Conservation (phyloP, 2,113 vertebrate genomes). For the Ophthalmolycus amberensis region DNA sequence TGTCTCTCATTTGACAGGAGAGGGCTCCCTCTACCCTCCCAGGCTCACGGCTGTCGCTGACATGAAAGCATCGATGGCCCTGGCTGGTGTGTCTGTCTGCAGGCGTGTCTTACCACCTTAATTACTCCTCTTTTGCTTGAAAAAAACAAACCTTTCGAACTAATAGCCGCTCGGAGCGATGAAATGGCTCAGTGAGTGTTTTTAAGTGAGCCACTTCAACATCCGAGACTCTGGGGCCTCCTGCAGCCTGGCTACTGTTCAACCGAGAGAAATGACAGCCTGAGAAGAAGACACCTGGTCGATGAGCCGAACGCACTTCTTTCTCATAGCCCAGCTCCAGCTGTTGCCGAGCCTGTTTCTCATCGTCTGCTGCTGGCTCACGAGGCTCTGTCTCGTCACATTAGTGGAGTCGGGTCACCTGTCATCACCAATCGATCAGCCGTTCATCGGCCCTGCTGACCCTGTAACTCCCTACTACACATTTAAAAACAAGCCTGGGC, state of each 20-base stretch:
- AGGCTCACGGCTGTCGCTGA: slow-evolving; percentile 21
- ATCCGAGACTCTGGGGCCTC: slow-evolving; percentile 15
- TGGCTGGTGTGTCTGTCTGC: slow-evolving; percentile 43
- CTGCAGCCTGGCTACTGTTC: slow-evolving; percentile 29
- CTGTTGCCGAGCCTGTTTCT: slow-evolving; percentile 50
- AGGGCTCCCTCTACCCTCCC: slow-evolving; percentile 48
- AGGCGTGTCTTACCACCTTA: slow-evolving; percentile 37
- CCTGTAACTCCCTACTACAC: slow-evolving; percentile 23
- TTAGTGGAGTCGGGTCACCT: slow-evolving; percentile 56
- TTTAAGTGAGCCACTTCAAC: slow-evolving; percentile 37
- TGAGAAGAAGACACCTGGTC: slow-evolving; percentile 35
- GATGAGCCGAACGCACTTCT: slow-evolving; percentile 15
- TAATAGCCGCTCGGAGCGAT: slow-evolving; percentile 35
- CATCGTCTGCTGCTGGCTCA: slow-evolving; percentile 28
- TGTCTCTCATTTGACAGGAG: slow-evolving; percentile 51
- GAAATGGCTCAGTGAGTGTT: slow-evolving; percentile 39
- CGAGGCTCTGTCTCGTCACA: slow-evolving; percentile 51
- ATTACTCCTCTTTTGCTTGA: slow-evolving; percentile 37
- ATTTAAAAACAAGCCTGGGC: slow-evolving; percentile 23
- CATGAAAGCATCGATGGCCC: slow-evolving; percentile 35
- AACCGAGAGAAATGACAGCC: slow-evolving; percentile 7
- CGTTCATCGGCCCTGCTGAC: slow-evolving; percentile 13
- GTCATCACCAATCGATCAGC: slow-evolving; percentile 59
- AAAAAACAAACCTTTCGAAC: slow-evolving; percentile 36
- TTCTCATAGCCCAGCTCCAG: slow-evolving; percentile 31